phyloP scores from a whole-genome alignment of 2,888 invertebrate genomes.

The Sphaerophoria rueppellii region DNA sequence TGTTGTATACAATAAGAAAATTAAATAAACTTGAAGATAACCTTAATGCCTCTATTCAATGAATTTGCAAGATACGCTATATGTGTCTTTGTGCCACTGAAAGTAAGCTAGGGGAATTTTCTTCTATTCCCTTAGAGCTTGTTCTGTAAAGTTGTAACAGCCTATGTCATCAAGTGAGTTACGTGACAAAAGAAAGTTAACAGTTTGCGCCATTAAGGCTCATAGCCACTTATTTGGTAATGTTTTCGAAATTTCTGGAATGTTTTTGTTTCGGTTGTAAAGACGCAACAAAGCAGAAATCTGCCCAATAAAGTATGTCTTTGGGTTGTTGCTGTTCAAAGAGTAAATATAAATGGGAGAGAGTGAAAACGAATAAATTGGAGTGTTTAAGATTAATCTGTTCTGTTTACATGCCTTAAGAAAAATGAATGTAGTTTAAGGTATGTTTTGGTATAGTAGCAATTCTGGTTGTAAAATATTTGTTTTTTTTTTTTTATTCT shows the following conservation, averaged over 20 bases:
- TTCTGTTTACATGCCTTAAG: too few relatives aligned
- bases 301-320: constrained; percentile 18
- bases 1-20: constrained; percentile 42
- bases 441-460: too few relatives aligned
- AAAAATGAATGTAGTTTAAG: too few relatives aligned
- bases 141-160: constrained; percentile 24
- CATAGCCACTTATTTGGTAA: constrained; percentile 42
- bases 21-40: constrained; percentile 55
- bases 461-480: too few relatives aligned
- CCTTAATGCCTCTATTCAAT: constrained; percentile 34
- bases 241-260: constrained; percentile 15
- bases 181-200: constrained; percentile 51
- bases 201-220: constrained; percentile 26
- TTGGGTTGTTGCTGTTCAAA: neutral
- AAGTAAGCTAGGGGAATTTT: constrained; percentile 44
- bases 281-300: neutral
- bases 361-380: neutral
- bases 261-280: constrained; percentile 10
- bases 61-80: constrained; percentile 23
- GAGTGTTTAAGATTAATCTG: constrained; percentile 16
- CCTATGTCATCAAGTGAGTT: constrained; percentile 34
- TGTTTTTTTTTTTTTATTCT: too few relatives aligned
- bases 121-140: constrained; percentile 16
- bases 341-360: neutral
- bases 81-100: constrained; percentile 13